Base-by-base conservation (phyloP, 2,888 invertebrate genomes). In the Lapara coniferarum region DNA sequence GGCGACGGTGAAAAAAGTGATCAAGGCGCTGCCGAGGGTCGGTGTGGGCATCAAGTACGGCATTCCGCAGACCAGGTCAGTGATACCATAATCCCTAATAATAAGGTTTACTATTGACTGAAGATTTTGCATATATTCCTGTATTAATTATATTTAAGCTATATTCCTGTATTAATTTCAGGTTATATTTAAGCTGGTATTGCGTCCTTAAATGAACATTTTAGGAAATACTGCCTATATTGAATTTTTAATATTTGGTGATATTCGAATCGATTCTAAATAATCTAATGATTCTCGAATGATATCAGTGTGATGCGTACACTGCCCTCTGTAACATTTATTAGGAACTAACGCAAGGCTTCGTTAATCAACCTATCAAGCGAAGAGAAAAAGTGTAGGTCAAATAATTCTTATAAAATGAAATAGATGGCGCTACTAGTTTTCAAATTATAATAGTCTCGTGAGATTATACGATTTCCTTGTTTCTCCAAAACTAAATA, bases 31-130 rank as follows among this genome's bases (percentile, higher is more conserved):
- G 81, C 99, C 99, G 0, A 95, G 98, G 71, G 99, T 99, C 74
- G 99, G 99, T 12, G 99, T 99, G 67, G 99, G 99, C 83, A 98
- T 99, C 93, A 99, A 99, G 92, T 99, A 99, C 90, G 99, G 99
- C 81, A 98, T 99, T 85, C 98, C 98, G 68, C 99, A 99, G 94
- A 98, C 98, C 74, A 97, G 97, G 97, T 97, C 88, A 94, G 95
- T 88, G 68, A 8, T 59, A 55, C 1, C 19, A 44, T 37, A 46
- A 67, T 2, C 55, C 8, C 25, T 25, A 25, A 25, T 25, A 25
- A 25, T 37, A 37, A 37, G 8, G 37, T 8, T 37, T 8, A 37
- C 37, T 37, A 8, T 37, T 37, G 8, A 7, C 8, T 37, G 37
- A 2, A 37, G 5, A 7, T 37, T 5, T 37, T 2, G 37, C 7